Evolutionary conservation across 2,113 vertebrate genomes (phyloP).

Genomic region (Neoarius graeffei): DNA sequence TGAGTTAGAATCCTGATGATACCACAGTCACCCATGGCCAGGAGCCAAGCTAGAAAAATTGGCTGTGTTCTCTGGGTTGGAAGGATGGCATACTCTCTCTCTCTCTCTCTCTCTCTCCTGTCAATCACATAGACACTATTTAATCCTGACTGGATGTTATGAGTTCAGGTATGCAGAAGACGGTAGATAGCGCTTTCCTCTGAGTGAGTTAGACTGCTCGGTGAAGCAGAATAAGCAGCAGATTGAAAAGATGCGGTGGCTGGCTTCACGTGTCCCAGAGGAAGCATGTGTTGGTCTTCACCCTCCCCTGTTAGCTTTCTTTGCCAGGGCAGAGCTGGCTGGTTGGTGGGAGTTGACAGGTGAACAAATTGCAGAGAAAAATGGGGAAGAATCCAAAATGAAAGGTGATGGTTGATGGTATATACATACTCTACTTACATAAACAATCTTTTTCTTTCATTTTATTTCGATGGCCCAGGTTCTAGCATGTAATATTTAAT

Average conservation of each 20-base stretch:
- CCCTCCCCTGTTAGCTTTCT: background rate
- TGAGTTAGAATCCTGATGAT: background rate
- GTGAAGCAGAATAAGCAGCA: background rate
- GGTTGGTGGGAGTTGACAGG: background rate
- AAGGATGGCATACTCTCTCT: background rate
- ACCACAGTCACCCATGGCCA: background rate
- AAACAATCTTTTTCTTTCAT: background rate
- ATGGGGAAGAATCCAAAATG: background rate
- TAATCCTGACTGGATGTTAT: background rate
- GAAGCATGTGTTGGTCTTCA: background rate
- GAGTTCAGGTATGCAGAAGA: background rate
- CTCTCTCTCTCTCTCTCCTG: background rate
- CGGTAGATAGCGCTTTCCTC: background rate
- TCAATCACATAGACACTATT: background rate
- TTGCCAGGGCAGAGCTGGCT: background rate
- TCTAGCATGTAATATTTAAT: background rate
- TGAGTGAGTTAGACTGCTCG: background rate
- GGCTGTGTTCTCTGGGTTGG: background rate
- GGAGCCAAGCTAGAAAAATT: background rate
- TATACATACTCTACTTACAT: background rate
- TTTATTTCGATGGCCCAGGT: background rate
- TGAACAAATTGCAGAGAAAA: background rate
- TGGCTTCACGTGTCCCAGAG: background rate
- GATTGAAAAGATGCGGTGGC: background rate
- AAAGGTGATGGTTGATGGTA: background rate